Conservation (phyloP, 2,888 invertebrate genomes). For the Campaea margaritaria region DNA sequence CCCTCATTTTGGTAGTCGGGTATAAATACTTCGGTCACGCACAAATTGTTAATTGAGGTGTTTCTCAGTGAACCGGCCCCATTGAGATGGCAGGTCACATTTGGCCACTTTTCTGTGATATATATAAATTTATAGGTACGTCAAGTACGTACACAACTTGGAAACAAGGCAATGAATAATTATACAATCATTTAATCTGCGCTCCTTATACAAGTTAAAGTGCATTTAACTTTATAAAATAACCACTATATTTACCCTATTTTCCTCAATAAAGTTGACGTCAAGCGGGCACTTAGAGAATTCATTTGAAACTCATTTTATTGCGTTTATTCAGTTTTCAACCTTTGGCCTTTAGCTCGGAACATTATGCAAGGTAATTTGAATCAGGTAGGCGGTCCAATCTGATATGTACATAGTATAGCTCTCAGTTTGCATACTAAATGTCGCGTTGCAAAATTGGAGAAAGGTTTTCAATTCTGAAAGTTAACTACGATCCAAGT, state of each 20-base stretch:
- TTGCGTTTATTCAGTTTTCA: constrained; percentile 40
- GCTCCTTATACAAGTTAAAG: background rate
- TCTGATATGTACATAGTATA: constrained; percentile 12
- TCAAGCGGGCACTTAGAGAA: constrained; percentile 24
- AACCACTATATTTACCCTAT: constrained; percentile 17
- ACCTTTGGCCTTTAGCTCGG: constrained; percentile 45
- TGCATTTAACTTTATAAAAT: constrained; percentile 22
- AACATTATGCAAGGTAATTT: constrained; percentile 23
- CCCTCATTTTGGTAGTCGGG: no score
- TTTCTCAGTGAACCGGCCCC: no score
- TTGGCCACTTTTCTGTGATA: no score
- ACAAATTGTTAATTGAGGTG: no score
- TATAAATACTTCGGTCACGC: no score
- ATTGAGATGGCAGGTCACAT: no score
- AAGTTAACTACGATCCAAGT: background rate
- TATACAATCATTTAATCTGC: no score
- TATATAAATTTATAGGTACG: no score
- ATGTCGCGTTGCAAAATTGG: constrained; percentile 12
- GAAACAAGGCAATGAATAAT: background rate
- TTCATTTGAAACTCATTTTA: constrained; percentile 41
- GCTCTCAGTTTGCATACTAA: constrained; percentile 7
- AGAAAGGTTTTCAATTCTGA: constrained; percentile 1
- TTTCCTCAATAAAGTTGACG: constrained; percentile 38
- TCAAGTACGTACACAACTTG: background rate
- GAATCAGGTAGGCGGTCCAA: constrained; percentile 3